These are phyloP conservation scores for Rhinophrynus dorsalis DNA, from an alignment of 2,797 vertebrate genomes.

Conservation along the genomic window DNA sequence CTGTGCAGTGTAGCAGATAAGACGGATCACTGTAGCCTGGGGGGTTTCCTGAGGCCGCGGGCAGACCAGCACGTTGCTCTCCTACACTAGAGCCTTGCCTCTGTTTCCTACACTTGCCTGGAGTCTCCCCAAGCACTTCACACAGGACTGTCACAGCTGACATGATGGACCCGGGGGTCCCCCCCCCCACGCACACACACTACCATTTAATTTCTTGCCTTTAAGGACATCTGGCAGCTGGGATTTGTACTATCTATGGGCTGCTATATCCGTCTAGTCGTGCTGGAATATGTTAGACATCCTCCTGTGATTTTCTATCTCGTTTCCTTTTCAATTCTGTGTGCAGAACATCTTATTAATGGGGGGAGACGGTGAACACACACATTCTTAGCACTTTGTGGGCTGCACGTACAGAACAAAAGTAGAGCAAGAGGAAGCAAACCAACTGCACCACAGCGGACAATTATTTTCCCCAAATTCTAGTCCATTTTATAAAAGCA, in stretches of 20 bases:
- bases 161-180: constrained; percentile 32
- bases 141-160: constrained; percentile 45
- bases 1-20: constrained; percentile 66
- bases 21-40: constrained; percentile 69
- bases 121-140: constrained; percentile 67
- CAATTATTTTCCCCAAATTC: no score
- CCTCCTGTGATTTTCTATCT: constrained; percentile 18
- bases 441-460: no score
- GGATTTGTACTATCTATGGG: constrained; percentile 24
- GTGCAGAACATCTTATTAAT: constrained; percentile 34
- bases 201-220: constrained; percentile 6
- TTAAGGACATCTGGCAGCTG: constrained; percentile 40
- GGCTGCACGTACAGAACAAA: no score
- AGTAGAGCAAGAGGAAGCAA: no score
- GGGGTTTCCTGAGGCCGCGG: constrained; percentile 73
- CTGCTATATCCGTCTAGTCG: constrained; percentile 5
- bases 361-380: neutral
- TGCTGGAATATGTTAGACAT: constrained; percentile 11
- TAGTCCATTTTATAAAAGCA: no score
- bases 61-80: constrained; percentile 64
- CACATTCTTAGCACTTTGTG: no score
- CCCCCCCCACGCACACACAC: neutral
- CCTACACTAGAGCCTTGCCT: constrained; percentile 67
- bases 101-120: constrained; percentile 64
- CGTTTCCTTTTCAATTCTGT: constrained; percentile 6